Percentiles rank a stretch among this genome's conserved stretches.
These are phyloP conservation scores for Drosophila colorata DNA, from an alignment of 2,888 invertebrate genomes.

Conservation along the genomic window DNA sequence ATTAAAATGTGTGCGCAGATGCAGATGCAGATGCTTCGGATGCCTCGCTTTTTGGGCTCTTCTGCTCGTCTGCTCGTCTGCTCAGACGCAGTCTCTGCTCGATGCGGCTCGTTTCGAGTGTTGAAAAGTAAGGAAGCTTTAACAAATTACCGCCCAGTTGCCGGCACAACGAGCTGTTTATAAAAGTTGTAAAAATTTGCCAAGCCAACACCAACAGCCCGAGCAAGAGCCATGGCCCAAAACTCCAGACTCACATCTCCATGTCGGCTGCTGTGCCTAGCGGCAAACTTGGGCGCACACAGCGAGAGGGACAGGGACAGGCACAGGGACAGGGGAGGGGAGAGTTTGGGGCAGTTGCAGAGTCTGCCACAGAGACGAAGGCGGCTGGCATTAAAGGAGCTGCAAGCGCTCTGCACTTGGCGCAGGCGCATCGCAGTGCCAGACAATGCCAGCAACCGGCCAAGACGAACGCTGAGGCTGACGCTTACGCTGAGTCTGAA, in stretches of 20 bases:
- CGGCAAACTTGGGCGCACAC: constrained; percentile 63
- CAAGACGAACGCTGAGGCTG: not conserved
- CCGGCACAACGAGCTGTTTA: constrained; percentile 64
- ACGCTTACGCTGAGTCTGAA: not conserved
- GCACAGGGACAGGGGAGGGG: not conserved
- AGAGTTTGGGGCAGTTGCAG: not conserved
- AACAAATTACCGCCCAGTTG: constrained; percentile 84
- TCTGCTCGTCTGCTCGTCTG: constrained; percentile 15
- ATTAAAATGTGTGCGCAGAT: constrained; percentile 51
- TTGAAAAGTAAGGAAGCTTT: constrained; percentile 85
- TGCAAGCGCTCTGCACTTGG: constrained; percentile 59
- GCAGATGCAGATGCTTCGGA: constrained; percentile 17
- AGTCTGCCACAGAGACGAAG: constrained; percentile 17
- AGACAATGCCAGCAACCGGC: constrained; percentile 40
- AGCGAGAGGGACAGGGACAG: constrained; percentile 1
- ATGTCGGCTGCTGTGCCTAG: constrained; percentile 63
- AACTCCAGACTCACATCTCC: constrained; percentile 36
- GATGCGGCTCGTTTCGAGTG: constrained; percentile 67
- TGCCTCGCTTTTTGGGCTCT: constrained; percentile 33
- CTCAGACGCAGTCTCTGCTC: not conserved
- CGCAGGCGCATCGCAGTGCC: constrained; percentile 53
- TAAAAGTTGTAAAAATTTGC: constrained; percentile 76
- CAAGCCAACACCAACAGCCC: constrained; percentile 65
- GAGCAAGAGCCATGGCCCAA: constrained; percentile 33
- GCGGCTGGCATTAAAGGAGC: constrained; percentile 73